phyloP scores from a whole-genome alignment of 37 sponge, comb jelly and placozoan genomes.

The Eunapius fragilis region DNA sequence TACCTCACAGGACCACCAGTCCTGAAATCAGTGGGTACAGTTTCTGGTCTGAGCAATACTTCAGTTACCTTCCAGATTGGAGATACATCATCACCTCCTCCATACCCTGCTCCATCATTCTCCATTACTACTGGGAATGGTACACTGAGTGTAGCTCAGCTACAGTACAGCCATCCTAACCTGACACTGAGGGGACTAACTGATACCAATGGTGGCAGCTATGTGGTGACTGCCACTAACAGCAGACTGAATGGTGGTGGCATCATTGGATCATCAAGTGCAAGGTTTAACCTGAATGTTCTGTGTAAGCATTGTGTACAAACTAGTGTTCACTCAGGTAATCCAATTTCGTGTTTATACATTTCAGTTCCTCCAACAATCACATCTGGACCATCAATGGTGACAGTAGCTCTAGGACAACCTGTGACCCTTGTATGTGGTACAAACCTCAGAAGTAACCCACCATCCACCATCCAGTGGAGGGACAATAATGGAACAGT shows the following conservation, averaged over 20 bases:
- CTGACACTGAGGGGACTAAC: too few relatives aligned
- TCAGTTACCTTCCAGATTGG: too few relatives aligned
- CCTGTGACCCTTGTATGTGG: constrained; percentile 31
- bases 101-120: too few relatives aligned
- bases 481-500: constrained; percentile 6
- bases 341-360: neutral
- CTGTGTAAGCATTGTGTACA: constrained; percentile 8
- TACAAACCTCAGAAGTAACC: constrained; percentile 20
- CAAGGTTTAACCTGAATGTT: constrained; percentile 2
- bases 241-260: neutral
- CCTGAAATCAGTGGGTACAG: too few relatives aligned
- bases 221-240: constrained; percentile 9
- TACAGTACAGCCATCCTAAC: too few relatives aligned
- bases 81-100: too few relatives aligned
- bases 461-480: constrained; percentile 25
- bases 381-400: neutral
- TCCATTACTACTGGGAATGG: too few relatives aligned
- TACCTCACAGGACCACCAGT: neutral
- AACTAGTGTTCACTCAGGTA: neutral
- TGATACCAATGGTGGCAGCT: neutral
- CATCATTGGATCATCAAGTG: constrained; percentile 1
- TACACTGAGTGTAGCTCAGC: too few relatives aligned
- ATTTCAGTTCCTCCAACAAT: constrained; percentile 26
- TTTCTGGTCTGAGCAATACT: too few relatives aligned
- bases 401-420: neutral